phyloP scores from a whole-genome alignment of 2,888 invertebrate species.

The Caenorhabditis sp. region DNA sequence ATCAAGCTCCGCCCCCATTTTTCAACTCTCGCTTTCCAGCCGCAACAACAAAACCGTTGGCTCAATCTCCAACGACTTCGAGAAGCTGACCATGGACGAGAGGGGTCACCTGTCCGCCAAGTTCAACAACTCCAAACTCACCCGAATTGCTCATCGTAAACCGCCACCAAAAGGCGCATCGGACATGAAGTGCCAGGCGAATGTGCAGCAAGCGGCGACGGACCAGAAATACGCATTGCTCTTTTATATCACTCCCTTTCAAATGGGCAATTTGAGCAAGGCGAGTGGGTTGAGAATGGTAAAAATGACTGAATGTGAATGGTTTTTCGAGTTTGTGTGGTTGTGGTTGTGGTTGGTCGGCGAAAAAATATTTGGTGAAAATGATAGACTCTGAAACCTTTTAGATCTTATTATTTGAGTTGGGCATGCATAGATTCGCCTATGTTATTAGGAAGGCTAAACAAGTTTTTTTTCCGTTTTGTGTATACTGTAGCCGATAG shows the following conservation, averaged over 20 bases:
- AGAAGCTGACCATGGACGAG: constrained; percentile 83
- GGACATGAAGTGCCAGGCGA: constrained; percentile 68
- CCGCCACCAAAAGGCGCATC: constrained; percentile 81
- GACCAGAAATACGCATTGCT: constrained; percentile 83
- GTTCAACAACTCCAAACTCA: constrained; percentile 83
- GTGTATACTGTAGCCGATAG: no score
- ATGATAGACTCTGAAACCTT: no score
- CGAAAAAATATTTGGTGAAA: no score
- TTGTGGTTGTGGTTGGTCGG: no score
- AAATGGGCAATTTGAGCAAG: constrained; percentile 82
- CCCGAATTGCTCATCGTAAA: constrained; percentile 83
- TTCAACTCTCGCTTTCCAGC: constrained; percentile 23
- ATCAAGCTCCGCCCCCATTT: no score
- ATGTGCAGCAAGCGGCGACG: constrained; percentile 78
- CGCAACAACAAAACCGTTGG: constrained; percentile 80
- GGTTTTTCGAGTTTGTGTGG: background rate
- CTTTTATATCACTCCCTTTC: constrained; percentile 83
- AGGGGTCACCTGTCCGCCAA: constrained; percentile 81
- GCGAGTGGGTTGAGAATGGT: constrained; percentile 29
- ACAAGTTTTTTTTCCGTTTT: no score
- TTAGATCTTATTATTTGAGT: no score
- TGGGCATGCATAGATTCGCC: no score
- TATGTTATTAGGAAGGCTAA: no score
- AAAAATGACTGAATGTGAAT: no score
- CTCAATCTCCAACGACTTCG: constrained; percentile 82